phyloP scores from a whole-genome alignment of 2,797 vertebrate genomes.

The Steatocranus sp. region DNA sequence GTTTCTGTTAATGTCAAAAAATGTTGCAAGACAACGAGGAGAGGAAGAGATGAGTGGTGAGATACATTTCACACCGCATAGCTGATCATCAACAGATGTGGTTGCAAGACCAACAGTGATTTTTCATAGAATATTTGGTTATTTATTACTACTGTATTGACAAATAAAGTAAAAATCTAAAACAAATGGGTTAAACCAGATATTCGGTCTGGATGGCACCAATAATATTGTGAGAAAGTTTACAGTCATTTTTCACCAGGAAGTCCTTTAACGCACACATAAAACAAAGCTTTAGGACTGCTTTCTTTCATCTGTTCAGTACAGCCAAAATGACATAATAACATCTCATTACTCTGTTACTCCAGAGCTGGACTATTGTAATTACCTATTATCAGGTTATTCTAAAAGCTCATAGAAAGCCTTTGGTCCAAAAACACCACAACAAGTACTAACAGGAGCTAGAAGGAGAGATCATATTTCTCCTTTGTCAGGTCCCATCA shows the following conservation, averaged over 20 bases:
- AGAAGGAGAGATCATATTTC: background rate
- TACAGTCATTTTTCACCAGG: background rate
- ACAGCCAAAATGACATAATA: background rate
- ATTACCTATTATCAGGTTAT: background rate
- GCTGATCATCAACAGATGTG: background rate
- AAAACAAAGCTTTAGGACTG: background rate
- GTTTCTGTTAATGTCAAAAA: background rate
- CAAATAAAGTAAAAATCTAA: background rate
- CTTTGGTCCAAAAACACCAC: background rate
- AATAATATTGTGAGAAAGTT: background rate
- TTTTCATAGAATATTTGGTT: background rate
- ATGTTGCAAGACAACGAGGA: background rate
- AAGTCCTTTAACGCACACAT: background rate
- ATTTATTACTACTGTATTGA: background rate
- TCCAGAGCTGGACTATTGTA: background rate
- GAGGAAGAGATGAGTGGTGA: background rate
- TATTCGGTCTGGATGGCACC: accelerated
- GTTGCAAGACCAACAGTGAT: background rate
- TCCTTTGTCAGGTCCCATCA: background rate
- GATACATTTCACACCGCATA: background rate
- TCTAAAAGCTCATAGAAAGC: background rate
- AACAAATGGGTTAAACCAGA: background rate
- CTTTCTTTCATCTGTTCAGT: background rate
- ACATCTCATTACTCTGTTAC: background rate
- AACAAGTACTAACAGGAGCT: background rate